Evolutionary conservation across 2,888 invertebrate species (phyloP).

Genomic region (Priocnemis perturbator): DNA sequence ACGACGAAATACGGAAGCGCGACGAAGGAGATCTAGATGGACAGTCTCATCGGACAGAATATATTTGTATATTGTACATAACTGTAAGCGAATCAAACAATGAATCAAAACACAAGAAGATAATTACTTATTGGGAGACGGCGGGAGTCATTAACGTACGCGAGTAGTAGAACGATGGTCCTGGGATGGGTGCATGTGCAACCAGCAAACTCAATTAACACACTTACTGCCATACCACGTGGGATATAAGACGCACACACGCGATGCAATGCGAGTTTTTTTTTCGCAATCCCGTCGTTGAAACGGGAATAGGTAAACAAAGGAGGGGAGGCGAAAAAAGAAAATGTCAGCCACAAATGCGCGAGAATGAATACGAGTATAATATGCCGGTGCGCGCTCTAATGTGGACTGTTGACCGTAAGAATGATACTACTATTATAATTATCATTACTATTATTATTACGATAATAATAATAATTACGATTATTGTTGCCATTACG

Average conservation of each 20-base stretch:
- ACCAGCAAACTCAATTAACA: conserved; percentile 53
- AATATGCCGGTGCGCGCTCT: not conserved
- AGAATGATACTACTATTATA: conserved; percentile 49
- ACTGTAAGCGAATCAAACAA: conserved; percentile 58
- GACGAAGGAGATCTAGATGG: not conserved
- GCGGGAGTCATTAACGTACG: conserved; percentile 16
- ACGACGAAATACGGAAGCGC: not conserved
- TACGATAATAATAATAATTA: conserved; percentile 2
- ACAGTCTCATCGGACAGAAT: conserved; percentile 28
- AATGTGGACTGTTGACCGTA: conserved; percentile 38
- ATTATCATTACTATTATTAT: conserved; percentile 40
- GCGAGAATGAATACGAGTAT: conserved; percentile 3
- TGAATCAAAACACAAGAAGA: conserved; percentile 46
- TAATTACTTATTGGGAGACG: conserved; percentile 22
- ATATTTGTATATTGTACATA: conserved; percentile 69
- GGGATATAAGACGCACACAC: conserved; percentile 11
- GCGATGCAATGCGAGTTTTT: not conserved
- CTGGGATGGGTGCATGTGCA: conserved; percentile 72
- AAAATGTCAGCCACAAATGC: not conserved
- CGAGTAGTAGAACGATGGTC: conserved; percentile 63
- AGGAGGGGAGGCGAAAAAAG: not conserved
- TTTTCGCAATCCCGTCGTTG: not conserved
- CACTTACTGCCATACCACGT: conserved; percentile 53
- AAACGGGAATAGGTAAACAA: not conserved
- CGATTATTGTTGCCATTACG: conserved; percentile 24